A percentile compares a stretch with the other conserved stretches of the same genome.
These are phyloP conservation scores for Mus pahari DNA, from an alignment of 2,113 vertebrate genomes.

Conservation along the genomic window DNA sequence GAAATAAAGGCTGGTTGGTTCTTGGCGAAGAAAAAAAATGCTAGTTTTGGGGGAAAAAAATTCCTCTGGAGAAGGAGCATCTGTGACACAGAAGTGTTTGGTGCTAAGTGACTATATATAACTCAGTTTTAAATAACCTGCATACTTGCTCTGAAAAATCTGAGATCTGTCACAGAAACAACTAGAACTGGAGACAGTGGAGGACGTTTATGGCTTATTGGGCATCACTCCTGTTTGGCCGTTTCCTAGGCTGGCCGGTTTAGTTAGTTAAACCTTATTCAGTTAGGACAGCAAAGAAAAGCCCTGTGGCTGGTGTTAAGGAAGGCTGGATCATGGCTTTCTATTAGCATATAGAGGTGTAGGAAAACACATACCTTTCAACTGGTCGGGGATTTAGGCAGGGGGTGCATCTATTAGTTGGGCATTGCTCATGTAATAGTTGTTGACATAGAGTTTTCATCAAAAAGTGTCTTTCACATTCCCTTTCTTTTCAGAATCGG, in stretches of 20 bases:
- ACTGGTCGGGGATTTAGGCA: neutral
- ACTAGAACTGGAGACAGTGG: slow-evolving; percentile 67
- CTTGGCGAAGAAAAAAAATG: slow-evolving; percentile 76
- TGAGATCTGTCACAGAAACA: slow-evolving; percentile 70
- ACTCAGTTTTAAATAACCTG: slow-evolving; percentile 84
- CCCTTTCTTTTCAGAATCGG: slow-evolving; percentile 42
- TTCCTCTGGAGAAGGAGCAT: slow-evolving; percentile 72
- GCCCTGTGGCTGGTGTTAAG: slow-evolving; percentile 28
- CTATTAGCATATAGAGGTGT: slow-evolving; percentile 16
- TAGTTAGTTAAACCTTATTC: slow-evolving; percentile 61
- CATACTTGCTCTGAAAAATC: slow-evolving; percentile 78
- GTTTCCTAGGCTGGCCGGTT: slow-evolving; percentile 53
- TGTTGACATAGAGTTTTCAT: slow-evolving; percentile 36
- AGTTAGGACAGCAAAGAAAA: slow-evolving; percentile 61
- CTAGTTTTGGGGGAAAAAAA: slow-evolving; percentile 60
- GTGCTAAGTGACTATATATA: slow-evolving; percentile 82
- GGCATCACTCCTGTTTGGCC: slow-evolving; percentile 45
- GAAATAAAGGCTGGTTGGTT: slow-evolving; percentile 64
- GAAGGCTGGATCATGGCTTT: slow-evolving; percentile 18
- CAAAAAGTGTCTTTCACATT: slow-evolving; percentile 27
- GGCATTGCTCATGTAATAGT: neutral
- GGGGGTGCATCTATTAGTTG: neutral
- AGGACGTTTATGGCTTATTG: slow-evolving; percentile 60
- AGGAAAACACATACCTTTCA: slow-evolving; percentile 52
- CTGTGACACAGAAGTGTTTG: slow-evolving; percentile 81